Percentiles rank a stretch among this genome's conserved stretches.
These are phyloP conservation scores for Cyprinus carpio DNA, from an alignment of 2,113 vertebrate genomes.

Conservation along the genomic window DNA sequence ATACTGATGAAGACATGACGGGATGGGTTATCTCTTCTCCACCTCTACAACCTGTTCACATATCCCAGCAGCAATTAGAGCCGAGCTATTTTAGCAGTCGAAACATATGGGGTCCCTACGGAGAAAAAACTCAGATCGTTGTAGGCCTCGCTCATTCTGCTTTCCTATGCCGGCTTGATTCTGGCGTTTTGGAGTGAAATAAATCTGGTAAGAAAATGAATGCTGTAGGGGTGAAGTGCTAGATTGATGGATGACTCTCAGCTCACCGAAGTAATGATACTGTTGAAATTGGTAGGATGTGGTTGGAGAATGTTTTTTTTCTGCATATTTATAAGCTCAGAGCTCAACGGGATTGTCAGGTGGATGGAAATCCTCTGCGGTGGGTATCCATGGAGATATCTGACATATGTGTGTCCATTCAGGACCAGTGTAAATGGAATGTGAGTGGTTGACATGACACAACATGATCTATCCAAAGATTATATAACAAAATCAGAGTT, in stretches of 20 bases:
- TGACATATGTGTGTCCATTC: neutral
- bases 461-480: neutral
- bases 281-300: slow-evolving; percentile 29
- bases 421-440: slow-evolving; percentile 8
- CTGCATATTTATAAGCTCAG: neutral
- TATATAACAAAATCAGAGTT: neutral
- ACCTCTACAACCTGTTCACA: slow-evolving; percentile 34
- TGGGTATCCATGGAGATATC: slow-evolving; percentile 30
- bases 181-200: slow-evolving; percentile 1
- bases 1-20: slow-evolving; percentile 42
- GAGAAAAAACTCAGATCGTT: neutral
- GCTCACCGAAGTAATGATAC: slow-evolving; percentile 38
- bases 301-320: neutral
- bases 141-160: too few species aligned
- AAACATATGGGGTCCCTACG: slow-evolving; percentile 36
- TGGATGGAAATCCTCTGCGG: neutral
- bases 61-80: slow-evolving; percentile 35
- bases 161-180: too few species aligned
- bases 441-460: neutral
- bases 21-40: slow-evolving; percentile 32
- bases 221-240: neutral
- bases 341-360: neutral
- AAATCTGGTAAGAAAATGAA: slow-evolving; percentile 31
- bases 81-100: slow-evolving; percentile 26
- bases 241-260: slow-evolving; percentile 34